phyloP scores from a whole-genome alignment of 2,797 vertebrate species.

The Varecia variegata region DNA sequence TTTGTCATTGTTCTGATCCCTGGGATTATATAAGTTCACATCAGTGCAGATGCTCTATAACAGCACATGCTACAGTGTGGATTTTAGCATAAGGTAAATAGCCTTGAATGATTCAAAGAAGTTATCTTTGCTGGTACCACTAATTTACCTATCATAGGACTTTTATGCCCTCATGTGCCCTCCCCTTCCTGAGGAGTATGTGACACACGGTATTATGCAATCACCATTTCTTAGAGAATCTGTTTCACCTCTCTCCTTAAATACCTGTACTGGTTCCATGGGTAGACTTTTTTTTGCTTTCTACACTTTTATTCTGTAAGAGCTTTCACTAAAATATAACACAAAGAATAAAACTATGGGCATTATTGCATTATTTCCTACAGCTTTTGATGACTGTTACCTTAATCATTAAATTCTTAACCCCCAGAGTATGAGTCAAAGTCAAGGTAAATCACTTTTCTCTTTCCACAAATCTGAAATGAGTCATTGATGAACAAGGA shows the following conservation, averaged over 20 bases:
- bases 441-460: neutral
- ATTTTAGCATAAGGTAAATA: neutral
- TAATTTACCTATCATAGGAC: neutral
- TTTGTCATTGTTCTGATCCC: neutral
- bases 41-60: neutral
- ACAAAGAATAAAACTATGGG: neutral
- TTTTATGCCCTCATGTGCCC: neutral
- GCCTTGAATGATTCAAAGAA: neutral
- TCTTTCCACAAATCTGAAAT: neutral
- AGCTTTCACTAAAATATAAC: neutral
- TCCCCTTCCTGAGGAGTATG: neutral
- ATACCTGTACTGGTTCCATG: neutral
- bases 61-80: neutral
- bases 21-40: neutral
- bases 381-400: neutral
- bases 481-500: conserved; percentile 46
- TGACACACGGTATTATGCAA: neutral
- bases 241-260: neutral
- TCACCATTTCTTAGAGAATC: conserved; percentile 8
- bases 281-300: neutral
- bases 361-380: neutral
- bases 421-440: conserved; percentile 39
- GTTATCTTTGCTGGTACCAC: neutral
- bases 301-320: conserved; percentile 14
- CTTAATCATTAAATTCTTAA: conserved; percentile 30